Base-by-base conservation (phyloP, 2,113 vertebrate species). In the Passer montanus region DNA sequence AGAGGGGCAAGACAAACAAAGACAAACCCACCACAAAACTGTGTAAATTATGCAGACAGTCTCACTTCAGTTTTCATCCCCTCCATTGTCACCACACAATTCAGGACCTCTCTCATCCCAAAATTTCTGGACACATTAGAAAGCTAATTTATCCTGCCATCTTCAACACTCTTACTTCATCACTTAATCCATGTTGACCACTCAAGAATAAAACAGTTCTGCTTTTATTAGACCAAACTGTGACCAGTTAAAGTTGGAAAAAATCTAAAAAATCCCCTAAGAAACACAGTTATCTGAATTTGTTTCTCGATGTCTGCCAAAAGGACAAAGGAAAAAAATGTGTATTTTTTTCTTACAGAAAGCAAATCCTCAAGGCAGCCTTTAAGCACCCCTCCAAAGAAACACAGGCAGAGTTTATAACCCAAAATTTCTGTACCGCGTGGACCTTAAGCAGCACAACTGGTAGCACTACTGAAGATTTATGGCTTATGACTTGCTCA, bases 401-500 rank as follows among this genome's bases (percentile, higher is more conserved):
- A 93, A 88, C n/a, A 62, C 93, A 94, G 95, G 87, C 70, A 87
- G 98, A 98, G 97, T 98, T 98, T 98, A 99, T 97, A 98, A 98
- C 87, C 96, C 90, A 90, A 90, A 97, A 95, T 97, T 95, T 97
- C 97, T 95, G 96, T 96, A 94, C 97, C 96, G 93, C 97, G 97
- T 98, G 98, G 97, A 95, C 96, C 97, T 97, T 95, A 97, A 98
- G 98, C 88, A 98, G 97, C 97, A 93, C 96, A 94, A 97, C 98
- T 98, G 96, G 98, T 98, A 97, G 98, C 98, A 96, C 96, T 95
- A 82, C 95, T 46, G 89, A 95, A 97, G 98, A 99, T 99, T 99
- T 99, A 99, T 98, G 98, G 98, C 98, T 98, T 98, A 98, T 98
- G 99, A 99, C 99, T 99, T 94, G 96, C 98, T 99, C 98, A 99